phyloP scores from a whole-genome alignment of 1,140 invertebrate genomes.

The Hylaeus volcanicus region DNA sequence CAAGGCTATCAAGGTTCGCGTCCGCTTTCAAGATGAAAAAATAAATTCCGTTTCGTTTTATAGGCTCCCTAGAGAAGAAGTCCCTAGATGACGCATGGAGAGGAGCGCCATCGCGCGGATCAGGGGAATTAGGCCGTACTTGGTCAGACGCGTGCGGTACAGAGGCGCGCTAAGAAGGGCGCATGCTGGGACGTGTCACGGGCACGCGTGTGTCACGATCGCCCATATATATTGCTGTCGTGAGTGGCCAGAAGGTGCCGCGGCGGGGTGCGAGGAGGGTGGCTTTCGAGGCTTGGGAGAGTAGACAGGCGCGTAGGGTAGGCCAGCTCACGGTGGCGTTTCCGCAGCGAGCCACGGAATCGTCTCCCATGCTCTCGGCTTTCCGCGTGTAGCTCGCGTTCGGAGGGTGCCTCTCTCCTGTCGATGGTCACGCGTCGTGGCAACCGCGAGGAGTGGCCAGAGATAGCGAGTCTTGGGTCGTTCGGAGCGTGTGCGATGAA shows the following conservation, averaged over 20 bases:
- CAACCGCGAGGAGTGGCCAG: conserved; percentile 7
- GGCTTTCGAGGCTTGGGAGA: conserved; percentile 14
- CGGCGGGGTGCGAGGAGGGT: conserved; percentile 35
- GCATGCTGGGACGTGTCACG: conserved; percentile 57
- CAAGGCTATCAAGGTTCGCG: no score
- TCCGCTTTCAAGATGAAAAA: no score
- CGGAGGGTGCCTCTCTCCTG: neutral
- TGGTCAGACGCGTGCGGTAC: neutral
- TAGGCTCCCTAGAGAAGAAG: neutral
- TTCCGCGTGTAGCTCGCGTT: conserved; percentile 16
- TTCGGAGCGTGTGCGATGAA: neutral
- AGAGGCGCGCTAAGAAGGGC: conserved; percentile 42
- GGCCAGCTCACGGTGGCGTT: conserved; percentile 35
- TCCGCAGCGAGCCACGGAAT: conserved; percentile 33
- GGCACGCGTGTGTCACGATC: conserved; percentile 51
- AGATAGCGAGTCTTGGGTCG: neutral
- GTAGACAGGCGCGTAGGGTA: conserved; percentile 39
- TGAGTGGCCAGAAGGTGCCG: conserved; percentile 26
- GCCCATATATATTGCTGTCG: conserved; percentile 30
- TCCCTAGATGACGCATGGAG: conserved; percentile 12
- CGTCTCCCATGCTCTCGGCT: conserved; percentile 12
- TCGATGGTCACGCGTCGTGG: neutral
- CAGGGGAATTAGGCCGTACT: neutral
- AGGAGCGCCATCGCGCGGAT: conserved; percentile 10
- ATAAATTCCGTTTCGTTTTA: no score